Percentiles rank a stretch among this genome's conserved stretches.
Evolutionary conservation across 1,140 invertebrate genomes (phyloP).

Genomic region (Aphelenchoides fujianensis): DNA sequence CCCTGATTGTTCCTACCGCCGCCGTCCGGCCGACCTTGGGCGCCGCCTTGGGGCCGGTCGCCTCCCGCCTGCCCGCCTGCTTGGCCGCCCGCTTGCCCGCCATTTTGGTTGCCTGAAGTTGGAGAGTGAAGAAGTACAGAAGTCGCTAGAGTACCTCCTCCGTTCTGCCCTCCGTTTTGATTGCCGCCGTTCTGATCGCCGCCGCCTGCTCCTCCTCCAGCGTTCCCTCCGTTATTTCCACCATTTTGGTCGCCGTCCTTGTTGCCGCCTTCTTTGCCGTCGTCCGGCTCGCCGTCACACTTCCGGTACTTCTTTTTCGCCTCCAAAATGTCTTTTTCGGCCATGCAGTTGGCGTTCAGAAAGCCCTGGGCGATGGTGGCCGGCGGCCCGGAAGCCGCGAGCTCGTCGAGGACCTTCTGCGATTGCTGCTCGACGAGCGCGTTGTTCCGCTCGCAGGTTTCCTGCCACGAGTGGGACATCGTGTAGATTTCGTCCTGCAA

Average conservation of each 20-base stretch:
- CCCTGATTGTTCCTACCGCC: too few relatives aligned
- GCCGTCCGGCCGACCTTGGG: too few relatives aligned
- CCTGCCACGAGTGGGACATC: background rate
- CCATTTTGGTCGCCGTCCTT: too few relatives aligned
- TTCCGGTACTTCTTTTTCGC: background rate
- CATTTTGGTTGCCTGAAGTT: too few relatives aligned
- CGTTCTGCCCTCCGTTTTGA: background rate
- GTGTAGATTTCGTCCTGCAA: background rate
- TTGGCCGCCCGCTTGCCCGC: too few relatives aligned
- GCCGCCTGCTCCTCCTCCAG: too few relatives aligned
- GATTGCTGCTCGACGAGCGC: background rate
- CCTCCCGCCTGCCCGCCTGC: too few relatives aligned
- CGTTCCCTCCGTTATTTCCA: too few relatives aligned
- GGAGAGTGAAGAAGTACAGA: too few relatives aligned
- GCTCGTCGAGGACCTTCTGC: background rate
- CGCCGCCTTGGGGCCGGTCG: too few relatives aligned
- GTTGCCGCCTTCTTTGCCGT: background rate
- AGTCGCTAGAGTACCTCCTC: too few relatives aligned
- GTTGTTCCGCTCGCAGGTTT: background rate
- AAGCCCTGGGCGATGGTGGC: background rate
- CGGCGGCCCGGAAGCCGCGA: background rate
- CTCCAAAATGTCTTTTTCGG: background rate
- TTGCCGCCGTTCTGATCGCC: too few relatives aligned
- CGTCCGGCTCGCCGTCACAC: background rate
- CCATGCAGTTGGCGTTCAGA: background rate